Evolutionary conservation across 1,140 invertebrate species (phyloP), one percentile per base, ranked within the genome.

Genomic region (Polyergus mexicanus): DNA sequence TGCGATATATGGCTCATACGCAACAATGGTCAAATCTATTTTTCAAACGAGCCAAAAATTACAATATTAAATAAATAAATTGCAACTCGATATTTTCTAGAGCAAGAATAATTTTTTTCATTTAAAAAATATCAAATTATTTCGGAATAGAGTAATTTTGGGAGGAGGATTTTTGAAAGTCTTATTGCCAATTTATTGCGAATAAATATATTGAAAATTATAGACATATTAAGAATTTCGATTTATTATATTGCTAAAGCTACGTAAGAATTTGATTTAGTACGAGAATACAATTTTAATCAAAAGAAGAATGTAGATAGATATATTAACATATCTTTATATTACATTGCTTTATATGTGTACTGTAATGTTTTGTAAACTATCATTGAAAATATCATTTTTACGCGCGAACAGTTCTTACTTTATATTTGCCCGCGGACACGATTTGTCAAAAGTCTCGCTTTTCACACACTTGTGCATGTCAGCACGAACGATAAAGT

Each of bases 401-500:
- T 60, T 72, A 83, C 38, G 16, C 16, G 16, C 47, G 25, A 56
- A 47, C 25, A 13, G 8, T n/a, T 62, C 35, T 72, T 74, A 44
- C 72, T 81, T 81, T 58, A 72, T 83, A 54, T 60, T 13, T 10
- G 25, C 66, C 19, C 78, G 66, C 19, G 66, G 54, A 44, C 78
- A 72, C 35, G 66, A 83, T 83, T 83, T 62, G 78, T 83, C 78
- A 72, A 83, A 68, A 83, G 25, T 13, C 68, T 13, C 68, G 38
- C 38, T 83, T 35, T 83, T 72, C 62, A 60, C 78, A 60, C 68
- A 44, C 22, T 60, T 68, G 78, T 35, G 68, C 28, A 72, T 83
- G 78, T 83, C 68, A 47, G 54, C 68, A 32, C 78, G 54, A 41
- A 56, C 54, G 78, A 83, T 83, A 83, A 81, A 83, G 78, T 72